Base-by-base conservation (phyloP, 1,140 invertebrate genomes). In the Formica selysi region DNA sequence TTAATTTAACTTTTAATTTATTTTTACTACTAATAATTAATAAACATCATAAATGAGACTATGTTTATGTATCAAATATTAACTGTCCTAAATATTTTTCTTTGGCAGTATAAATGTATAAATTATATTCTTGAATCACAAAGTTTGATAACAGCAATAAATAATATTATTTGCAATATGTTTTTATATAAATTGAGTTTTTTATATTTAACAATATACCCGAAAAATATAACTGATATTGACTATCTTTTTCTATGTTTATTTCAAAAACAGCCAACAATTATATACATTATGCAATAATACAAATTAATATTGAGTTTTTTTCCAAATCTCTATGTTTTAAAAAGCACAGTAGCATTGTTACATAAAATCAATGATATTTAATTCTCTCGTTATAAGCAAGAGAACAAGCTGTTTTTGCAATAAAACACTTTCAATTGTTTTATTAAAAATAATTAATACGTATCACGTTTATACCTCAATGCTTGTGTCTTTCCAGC, bases 401-500 rank as follows among this genome's bases (percentile, higher is more conserved):
- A 10, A n/a, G 19, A 76, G 38, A n/a, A n/a, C 26, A 54, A 80
- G 65, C 68, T 68, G 48, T 48, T 81, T 81, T 76, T 81, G 65
- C 38, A 71, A 61, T 64, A 64, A 64, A 89, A 76, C 36, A 26
- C 54, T 13, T 57, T 62, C 3, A 26, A 26, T 26, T 29, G 41
- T 73, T 73, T 73, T 65, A 57, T 80, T 48, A 79, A 48, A 68
- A 70, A 41, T n/a, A 13, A 85, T 80, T 61, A 79, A 68, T 85
- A 85, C 0, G 59, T 44, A 32, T 90, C 74, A 26, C 87, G 83
- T 22, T 59, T 51, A 19, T 90, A 88, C 62, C 94, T 92, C 5
- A 93, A 78, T 2, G 92, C 87, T 36, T 92, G 93, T 32, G 91
- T 78, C 80, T 90, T 93, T n/a, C 92, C 92, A 41, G 91, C 89